phyloP scores from a whole-genome alignment of 2,113 vertebrate species.

The Ictidomys tridecemlineatus region DNA sequence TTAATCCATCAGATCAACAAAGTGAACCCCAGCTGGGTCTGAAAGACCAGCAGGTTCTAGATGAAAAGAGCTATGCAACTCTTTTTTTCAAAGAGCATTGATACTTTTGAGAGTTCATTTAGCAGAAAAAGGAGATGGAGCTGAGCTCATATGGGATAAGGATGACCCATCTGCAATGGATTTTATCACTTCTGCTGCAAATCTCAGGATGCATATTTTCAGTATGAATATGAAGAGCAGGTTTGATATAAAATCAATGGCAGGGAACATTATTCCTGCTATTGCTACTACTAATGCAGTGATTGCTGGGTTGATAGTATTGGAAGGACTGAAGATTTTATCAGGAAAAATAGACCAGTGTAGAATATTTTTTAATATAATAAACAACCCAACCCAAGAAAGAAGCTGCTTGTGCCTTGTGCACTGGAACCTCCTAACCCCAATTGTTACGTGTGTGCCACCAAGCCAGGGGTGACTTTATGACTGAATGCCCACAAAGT shows the following conservation, averaged over 20 bases:
- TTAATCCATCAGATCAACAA: slow-evolving; percentile 84
- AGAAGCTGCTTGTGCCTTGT: slow-evolving; percentile 96
- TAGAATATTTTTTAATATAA: slow-evolving; percentile 96
- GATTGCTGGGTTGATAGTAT: slow-evolving; percentile 97
- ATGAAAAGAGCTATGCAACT: slow-evolving; percentile 92
- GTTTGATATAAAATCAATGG: slow-evolving; percentile 99
- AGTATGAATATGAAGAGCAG: slow-evolving; percentile 99
- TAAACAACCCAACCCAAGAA: slow-evolving; percentile 97
- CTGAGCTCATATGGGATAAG: slow-evolving; percentile 99
- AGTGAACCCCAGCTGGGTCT: slow-evolving; percentile 89
- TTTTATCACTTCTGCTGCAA: slow-evolving; percentile 97
- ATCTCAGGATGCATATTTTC: slow-evolving; percentile 98
- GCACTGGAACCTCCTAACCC: slow-evolving; percentile 94
- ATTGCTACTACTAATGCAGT: slow-evolving; percentile 98
- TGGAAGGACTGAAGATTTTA: slow-evolving; percentile 96
- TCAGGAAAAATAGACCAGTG: slow-evolving; percentile 96
- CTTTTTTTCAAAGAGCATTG: slow-evolving; percentile 96
- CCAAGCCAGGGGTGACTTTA: slow-evolving; percentile 96
- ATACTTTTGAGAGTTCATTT: slow-evolving; percentile 93
- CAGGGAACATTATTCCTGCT: slow-evolving; percentile 98
- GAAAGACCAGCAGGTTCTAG: slow-evolving; percentile 97
- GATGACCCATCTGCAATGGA: slow-evolving; percentile 98
- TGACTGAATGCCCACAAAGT: slow-evolving; percentile 96
- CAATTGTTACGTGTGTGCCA: slow-evolving; percentile 96
- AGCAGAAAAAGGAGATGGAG: slow-evolving; percentile 93